Conservation (phyloP, 2,113 vertebrate species). For the Archocentrus centrarchus region DNA sequence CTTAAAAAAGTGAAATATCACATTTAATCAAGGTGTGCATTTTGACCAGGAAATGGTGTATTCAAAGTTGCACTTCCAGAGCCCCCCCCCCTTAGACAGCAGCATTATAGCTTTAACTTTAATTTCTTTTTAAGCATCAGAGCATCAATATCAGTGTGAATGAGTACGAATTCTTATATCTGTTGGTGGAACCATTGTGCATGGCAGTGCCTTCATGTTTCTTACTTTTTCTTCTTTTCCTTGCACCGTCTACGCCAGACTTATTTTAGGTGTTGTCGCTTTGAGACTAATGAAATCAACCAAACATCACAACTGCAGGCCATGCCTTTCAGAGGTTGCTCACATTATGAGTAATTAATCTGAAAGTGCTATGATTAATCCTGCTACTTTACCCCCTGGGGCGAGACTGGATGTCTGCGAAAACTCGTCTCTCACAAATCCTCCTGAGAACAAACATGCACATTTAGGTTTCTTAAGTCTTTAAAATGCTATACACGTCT, state of each 20-base stretch:
- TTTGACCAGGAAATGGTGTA: background rate
- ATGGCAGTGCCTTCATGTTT: conserved; percentile 9
- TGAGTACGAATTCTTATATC: background rate
- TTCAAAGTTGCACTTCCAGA: background rate
- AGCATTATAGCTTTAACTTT: background rate
- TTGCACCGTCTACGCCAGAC: conserved; percentile 48
- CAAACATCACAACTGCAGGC: conserved; percentile 82
- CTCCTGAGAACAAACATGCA: conserved; percentile 70
- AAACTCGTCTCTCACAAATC: conserved; percentile 67
- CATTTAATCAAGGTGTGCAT: conserved; percentile 39
- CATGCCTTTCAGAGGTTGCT: conserved; percentile 81
- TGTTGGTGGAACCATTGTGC: background rate
- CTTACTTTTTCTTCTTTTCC: conserved; percentile 24
- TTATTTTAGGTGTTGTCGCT: conserved; percentile 82
- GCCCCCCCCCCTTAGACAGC: background rate
- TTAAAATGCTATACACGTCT: conserved; percentile 57
- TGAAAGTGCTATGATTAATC: conserved; percentile 86
- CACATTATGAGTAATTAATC: conserved; percentile 86
- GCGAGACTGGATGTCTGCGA: conserved; percentile 75
- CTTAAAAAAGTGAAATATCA: conserved; percentile 27
- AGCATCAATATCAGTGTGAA: background rate
- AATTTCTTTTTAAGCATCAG: background rate
- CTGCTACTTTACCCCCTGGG: conserved; percentile 77
- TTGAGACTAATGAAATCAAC: conserved; percentile 84
- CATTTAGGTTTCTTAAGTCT: conserved; percentile 66